Base-by-base conservation (phyloP, 2,113 vertebrate genomes). In the Lophura nycthemera region DNA sequence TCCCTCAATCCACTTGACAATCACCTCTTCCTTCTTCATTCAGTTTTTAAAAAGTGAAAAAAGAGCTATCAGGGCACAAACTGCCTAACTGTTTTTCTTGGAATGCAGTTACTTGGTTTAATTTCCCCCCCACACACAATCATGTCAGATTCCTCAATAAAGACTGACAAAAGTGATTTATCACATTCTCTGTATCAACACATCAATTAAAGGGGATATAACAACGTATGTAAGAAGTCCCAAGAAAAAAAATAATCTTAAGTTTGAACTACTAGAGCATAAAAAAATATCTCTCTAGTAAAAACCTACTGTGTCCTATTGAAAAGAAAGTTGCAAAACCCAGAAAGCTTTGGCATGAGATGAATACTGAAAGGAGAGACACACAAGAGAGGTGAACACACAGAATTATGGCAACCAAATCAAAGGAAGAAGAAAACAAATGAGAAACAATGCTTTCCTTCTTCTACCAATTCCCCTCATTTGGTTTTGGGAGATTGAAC, bases 171-270 rank as follows among this genome's bases (percentile, higher is more conserved):
- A 92, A 69, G 57, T 47, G 48, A 74, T 61, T 74, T 56, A 87
- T 48, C 79, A 70, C 54, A 79, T 79, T 38, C 47, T 67, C 13
- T 5, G 9, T n/a, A 56, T 81, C 84, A 81, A 70, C 50, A 84
- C 8, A 72, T 64, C 75, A 90, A 48, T 64, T 77, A 54, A 89
- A 87, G 57, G 70, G 61, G n/a, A 66, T 77, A 56, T 75, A 85
- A 76, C 40, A 88, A 80, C 86, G n/a, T 70, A 78, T 25, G 27
- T 79, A 80, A 72, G n/a, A 85, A 3, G 2, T 19, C 36, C 6
- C 48, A 85, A 70, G 71, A 80, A 91, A 75, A 82, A 87, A 91
- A 94, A n/a, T 70, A 84, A 86, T 45, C n/a, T 63, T 5, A 22
- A 59, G 59, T 78, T 92, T 78, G 66, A 88, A 92, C 73, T 29